Percentiles rank a stretch among this genome's conserved stretches.
Conservation (phyloP, 2,888 invertebrate species). For the Xanthostigma xanthostigma region DNA sequence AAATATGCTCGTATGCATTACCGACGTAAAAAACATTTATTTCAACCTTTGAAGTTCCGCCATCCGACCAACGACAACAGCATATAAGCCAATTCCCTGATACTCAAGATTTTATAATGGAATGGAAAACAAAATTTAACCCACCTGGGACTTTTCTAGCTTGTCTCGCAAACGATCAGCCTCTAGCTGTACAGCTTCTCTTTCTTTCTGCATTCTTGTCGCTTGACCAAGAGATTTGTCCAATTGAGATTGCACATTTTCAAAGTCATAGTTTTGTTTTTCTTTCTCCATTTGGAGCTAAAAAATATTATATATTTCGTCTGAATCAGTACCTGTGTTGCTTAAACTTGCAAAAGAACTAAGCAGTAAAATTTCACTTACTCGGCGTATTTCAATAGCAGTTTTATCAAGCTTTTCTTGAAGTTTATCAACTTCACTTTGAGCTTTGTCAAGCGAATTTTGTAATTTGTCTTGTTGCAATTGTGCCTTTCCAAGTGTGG, state of each 20-base stretch:
- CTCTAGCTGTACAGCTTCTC: conserved; percentile 71
- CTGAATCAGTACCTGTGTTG: not conserved
- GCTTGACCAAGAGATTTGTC: conserved; percentile 82
- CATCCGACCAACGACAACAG: no score
- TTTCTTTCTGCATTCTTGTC: conserved; percentile 76
- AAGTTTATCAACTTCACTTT: conserved; percentile 78
- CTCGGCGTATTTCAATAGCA: conserved; percentile 67
- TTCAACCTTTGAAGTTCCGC: no score
- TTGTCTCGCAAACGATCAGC: conserved; percentile 77
- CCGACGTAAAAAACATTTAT: no score
- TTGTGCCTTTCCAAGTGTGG: conserved; percentile 81
- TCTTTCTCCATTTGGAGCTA: conserved; percentile 81
- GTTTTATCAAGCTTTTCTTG: conserved; percentile 79
- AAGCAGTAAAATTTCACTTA: conserved; percentile 26
- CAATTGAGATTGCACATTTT: conserved; percentile 77
- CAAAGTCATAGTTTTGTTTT: conserved; percentile 80
- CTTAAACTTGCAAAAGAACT: conserved; percentile 1
- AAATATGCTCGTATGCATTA: no score
- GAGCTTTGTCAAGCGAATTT: conserved; percentile 74
- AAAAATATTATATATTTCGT: conserved; percentile 11
- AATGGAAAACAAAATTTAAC: conserved; percentile 3
- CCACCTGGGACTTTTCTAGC: conserved; percentile 76
- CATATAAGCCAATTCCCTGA: no score
- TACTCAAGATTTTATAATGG: no score
- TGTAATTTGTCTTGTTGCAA: conserved; percentile 84